A percentile compares a stretch with the other conserved stretches of the same genome.
Evolutionary conservation across 2,113 vertebrate species (phyloP).

Genomic region (Crotalus helleri): DNA sequence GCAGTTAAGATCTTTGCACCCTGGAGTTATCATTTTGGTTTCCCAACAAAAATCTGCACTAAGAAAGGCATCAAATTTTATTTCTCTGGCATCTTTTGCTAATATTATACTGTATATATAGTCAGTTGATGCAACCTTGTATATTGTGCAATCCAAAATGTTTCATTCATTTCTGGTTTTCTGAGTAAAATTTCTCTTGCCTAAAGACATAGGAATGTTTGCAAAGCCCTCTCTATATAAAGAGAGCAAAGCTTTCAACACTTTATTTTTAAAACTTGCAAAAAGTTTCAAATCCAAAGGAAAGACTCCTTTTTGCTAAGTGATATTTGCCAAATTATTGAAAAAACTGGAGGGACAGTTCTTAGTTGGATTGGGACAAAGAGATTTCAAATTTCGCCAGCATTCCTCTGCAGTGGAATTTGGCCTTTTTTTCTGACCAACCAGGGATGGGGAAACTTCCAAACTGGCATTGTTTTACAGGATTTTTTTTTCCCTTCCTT

Average conservation of each 20-base stretch:
- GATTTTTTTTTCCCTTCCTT: not conserved
- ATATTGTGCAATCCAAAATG: not conserved
- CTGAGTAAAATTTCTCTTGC: not conserved
- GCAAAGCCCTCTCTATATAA: not conserved
- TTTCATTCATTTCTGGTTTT: not conserved
- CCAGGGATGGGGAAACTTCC: not conserved
- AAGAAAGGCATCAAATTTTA: not conserved
- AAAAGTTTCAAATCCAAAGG: not conserved
- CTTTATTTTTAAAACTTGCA: not conserved
- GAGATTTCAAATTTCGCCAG: not conserved
- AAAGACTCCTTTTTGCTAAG: not conserved
- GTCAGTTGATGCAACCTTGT: not conserved
- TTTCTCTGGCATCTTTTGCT: not conserved
- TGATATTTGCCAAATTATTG: not conserved
- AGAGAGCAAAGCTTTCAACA: not conserved
- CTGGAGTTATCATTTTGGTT: not conserved
- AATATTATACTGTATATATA: not conserved
- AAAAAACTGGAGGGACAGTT: not conserved
- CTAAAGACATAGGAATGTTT: not conserved
- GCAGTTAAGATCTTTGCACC: not conserved
- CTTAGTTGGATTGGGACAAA: not conserved
- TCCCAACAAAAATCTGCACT: not conserved
- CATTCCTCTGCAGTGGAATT: not conserved
- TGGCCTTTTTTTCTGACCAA: not conserved
- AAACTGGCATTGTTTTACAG: not conserved